Evolutionary conservation across 2,113 vertebrate species (phyloP).

Genomic region (Indri indri): DNA sequence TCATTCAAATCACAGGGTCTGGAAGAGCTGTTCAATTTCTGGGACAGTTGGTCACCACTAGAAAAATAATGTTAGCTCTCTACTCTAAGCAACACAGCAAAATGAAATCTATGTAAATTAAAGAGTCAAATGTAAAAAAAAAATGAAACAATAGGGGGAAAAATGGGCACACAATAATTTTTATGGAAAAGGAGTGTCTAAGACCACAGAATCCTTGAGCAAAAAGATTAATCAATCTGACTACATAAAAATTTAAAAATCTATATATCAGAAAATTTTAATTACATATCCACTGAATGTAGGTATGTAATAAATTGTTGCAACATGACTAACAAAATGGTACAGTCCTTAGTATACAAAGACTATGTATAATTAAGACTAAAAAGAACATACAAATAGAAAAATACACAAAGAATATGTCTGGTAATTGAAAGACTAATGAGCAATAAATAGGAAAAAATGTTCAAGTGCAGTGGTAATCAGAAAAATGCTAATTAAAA

Average conservation of each 20-base stretch:
- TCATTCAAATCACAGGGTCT: background rate
- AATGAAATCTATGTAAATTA: background rate
- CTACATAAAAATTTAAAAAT: background rate
- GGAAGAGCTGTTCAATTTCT: background rate
- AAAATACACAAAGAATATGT: background rate
- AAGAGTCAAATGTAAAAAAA: background rate
- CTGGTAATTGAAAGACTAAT: background rate
- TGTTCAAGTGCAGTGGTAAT: background rate
- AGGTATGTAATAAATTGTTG: background rate
- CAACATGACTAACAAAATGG: background rate
- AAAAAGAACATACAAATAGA: background rate
- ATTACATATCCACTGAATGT: background rate
- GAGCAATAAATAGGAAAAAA: background rate
- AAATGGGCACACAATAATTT: background rate
- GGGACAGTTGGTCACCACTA: background rate
- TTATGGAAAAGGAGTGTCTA: background rate
- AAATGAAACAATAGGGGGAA: background rate
- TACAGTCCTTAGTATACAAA: background rate
- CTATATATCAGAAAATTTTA: background rate
- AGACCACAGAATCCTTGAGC: background rate
- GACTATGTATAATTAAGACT: background rate
- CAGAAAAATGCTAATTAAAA: slow-evolving; percentile 17
- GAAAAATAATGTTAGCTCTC: background rate
- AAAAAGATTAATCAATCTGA: background rate
- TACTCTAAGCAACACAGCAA: background rate